Base-by-base conservation (phyloP, 2,888 invertebrate genomes). In the Pterostichus madidus region DNA sequence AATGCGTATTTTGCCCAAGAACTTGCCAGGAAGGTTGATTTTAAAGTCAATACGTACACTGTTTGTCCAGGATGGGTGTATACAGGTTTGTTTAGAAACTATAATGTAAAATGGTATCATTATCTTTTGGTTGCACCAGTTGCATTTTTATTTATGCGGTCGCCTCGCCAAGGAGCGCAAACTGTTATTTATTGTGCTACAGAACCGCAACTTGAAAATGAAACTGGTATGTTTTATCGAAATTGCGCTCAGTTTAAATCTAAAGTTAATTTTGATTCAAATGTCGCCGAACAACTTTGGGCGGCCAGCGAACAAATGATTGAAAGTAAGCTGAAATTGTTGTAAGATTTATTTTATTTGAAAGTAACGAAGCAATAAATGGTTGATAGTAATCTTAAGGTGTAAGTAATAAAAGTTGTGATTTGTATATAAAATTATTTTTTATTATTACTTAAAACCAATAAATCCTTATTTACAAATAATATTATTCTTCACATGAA, bases 21-120 rank as follows among this genome's bases (percentile, higher is more conserved):
- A 77, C 89, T 96, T 52, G 92, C 95, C 0, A 91, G 91, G 79
- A 91, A 91, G 85, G 87, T 92, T 85, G 91, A 91, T 13, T 91
- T 90, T 0, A 93, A 93, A 0, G 91, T 95, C 15, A 93, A 93
- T 85, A 93, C 94, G 0, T 94, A 94, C 86, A 92, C 93, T 32
- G 92, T 94, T 84, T 96, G 95, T 86, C 97, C 96, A 0, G 96
- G 96, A 6, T 95, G 96, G 91, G 94, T 95, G 64, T 94, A 94
- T 86, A 96, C 96, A 0, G 94, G 94, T 84, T 90, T 96, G 71
- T 95, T 95, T 87, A 92, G 96, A 90, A 92, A 93, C 87, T 86
- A 92, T 85, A 91, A 91, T 0, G 87, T 92, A 73, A 93, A 91
- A 87, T 95, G 95, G 95, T 95, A 94, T 87, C 94, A 95, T 87